A percentile compares a stretch with the other conserved stretches of the same genome.
Evolutionary conservation across 2,888 invertebrate species (phyloP).

Genomic region (Epistrophe eligans): DNA sequence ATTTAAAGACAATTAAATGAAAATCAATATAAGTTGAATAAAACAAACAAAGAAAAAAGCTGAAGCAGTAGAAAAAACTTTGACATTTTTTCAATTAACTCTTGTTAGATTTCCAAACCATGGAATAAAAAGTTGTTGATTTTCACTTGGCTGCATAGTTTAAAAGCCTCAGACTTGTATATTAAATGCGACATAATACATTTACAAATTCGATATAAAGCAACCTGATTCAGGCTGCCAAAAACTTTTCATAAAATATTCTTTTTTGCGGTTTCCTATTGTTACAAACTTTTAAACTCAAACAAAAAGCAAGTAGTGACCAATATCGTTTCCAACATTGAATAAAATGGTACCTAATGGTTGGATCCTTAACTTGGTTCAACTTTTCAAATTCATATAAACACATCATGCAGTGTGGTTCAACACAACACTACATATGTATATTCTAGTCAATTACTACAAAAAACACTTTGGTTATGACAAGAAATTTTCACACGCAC

Average conservation of each 20-base stretch:
- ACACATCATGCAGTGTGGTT: neutral
- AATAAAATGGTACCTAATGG: neutral
- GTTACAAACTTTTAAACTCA: neutral
- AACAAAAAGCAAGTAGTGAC: neutral
- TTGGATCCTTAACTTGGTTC: neutral
- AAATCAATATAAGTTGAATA: too few species aligned
- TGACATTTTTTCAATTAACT: too few species aligned
- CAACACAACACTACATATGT: neutral
- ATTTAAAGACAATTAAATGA: too few species aligned
- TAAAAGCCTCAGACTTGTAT: too few species aligned
- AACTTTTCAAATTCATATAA: neutral
- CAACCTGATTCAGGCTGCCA: too few species aligned
- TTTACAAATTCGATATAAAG: too few species aligned
- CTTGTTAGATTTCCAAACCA: too few species aligned
- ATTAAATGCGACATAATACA: too few species aligned
- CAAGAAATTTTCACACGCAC: neutral
- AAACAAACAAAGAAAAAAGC: too few species aligned
- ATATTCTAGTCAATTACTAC: neutral
- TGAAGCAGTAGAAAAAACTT: too few species aligned
- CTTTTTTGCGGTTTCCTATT: neutral
- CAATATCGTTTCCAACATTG: neutral
- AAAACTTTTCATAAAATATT: neutral
- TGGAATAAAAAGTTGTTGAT: too few species aligned
- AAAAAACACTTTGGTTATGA: neutral
- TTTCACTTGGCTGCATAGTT: too few species aligned